phyloP scores from a whole-genome alignment of 2,113 vertebrate species.

The Cisticola juncidis region DNA sequence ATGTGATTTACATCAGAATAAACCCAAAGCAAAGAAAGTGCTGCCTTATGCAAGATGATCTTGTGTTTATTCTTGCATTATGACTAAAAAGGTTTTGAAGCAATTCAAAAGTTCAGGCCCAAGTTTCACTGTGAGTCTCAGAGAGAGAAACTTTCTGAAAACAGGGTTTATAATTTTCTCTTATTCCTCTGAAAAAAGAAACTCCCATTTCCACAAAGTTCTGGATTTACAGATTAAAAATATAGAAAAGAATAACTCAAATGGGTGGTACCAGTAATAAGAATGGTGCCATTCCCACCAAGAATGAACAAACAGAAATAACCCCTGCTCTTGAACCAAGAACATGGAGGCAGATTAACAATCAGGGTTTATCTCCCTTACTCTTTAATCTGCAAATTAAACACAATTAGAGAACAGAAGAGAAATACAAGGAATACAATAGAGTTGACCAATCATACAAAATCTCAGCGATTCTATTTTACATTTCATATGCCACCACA shows the following conservation, averaged over 20 bases:
- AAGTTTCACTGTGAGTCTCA: not conserved
- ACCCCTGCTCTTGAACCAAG: not conserved
- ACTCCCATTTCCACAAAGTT: not conserved
- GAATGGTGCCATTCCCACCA: too few relatives aligned
- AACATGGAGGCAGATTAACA: not conserved
- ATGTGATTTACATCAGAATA: not conserved
- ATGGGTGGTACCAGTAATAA: not conserved
- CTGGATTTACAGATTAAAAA: not conserved
- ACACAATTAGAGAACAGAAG: not conserved
- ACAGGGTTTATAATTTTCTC: not conserved
- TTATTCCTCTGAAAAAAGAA: not conserved
- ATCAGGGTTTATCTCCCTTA: not conserved
- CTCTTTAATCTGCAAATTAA: conserved; percentile 29
- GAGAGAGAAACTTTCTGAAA: not conserved
- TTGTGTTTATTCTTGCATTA: not conserved
- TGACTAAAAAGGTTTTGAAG: not conserved
- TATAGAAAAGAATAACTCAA: not conserved
- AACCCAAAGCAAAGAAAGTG: not conserved
- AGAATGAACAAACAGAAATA: not conserved
- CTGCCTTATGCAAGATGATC: not conserved
- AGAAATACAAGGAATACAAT: not conserved
- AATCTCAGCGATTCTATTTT: not conserved
- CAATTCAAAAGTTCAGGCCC: not conserved
- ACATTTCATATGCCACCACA: not conserved
- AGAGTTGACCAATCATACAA: not conserved